A percentile compares a stretch with the other conserved stretches of the same genome.
Evolutionary conservation across 2,113 vertebrate genomes (phyloP).

Genomic region (Scartelaos histophorus): DNA sequence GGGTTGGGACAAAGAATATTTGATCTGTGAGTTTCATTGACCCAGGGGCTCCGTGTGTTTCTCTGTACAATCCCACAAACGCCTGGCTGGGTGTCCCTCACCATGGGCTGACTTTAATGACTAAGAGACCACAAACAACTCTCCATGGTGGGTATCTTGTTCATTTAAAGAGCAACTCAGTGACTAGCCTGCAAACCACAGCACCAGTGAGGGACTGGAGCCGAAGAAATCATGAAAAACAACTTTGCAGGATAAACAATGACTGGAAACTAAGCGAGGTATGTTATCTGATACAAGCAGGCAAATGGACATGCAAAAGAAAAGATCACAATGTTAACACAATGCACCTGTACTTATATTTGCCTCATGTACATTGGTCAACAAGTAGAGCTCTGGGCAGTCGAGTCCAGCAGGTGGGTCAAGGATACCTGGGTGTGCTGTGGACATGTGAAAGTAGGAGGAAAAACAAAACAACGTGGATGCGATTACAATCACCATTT

Average conservation of each 20-base stretch:
- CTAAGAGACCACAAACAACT: slow-evolving; percentile 43
- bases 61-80: slow-evolving; percentile 43
- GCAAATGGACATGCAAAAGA: slow-evolving; percentile 62
- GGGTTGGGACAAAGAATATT: slow-evolving; percentile 34
- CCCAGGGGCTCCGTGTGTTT: slow-evolving; percentile 25
- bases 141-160: slow-evolving; percentile 47
- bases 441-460: slow-evolving; percentile 30
- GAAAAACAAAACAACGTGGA: slow-evolving; percentile 57
- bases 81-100: slow-evolving; percentile 43
- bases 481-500: slow-evolving; percentile 55
- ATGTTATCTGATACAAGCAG: slow-evolving; percentile 53
- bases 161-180: slow-evolving; percentile 40
- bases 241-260: slow-evolving; percentile 42
- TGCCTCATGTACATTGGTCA: slow-evolving; percentile 24
- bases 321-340: slow-evolving; percentile 14
- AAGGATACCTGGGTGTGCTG: slow-evolving; percentile 45
- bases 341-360: not conserved
- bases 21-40: slow-evolving; percentile 63
- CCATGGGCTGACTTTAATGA: slow-evolving; percentile 46
- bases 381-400: slow-evolving; percentile 26
- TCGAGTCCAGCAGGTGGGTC: slow-evolving; percentile 36
- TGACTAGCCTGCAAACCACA: not conserved
- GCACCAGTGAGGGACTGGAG: not conserved
- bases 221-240: slow-evolving; percentile 25
- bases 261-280: slow-evolving; percentile 29